Percentiles rank a stretch among this genome's conserved stretches.
These are phyloP conservation scores for Eleginops maclovinus DNA, from an alignment of 2,113 vertebrate genomes.

Conservation along the genomic window DNA sequence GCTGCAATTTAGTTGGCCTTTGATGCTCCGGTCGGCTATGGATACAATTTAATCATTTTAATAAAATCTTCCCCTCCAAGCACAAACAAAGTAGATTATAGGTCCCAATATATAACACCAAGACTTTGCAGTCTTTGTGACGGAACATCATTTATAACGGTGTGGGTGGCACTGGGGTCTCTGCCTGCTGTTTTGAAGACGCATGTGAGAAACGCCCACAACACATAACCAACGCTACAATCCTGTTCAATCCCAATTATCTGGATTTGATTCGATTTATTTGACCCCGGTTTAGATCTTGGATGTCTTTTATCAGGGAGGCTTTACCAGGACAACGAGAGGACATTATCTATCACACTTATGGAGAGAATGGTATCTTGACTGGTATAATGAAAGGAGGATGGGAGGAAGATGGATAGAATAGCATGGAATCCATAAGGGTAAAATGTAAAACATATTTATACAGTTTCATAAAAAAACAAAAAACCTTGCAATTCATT, in stretches of 20 bases:
- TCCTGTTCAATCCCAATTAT: neutral
- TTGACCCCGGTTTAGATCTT: neutral
- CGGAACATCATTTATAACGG: slow-evolving; percentile 56
- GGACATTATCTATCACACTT: neutral
- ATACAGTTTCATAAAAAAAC: neutral
- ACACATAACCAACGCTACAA: neutral
- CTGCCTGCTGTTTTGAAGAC: slow-evolving; percentile 4
- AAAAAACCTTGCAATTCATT: neutral
- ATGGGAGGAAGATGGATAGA: neutral
- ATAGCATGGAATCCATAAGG: neutral
- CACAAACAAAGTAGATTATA: slow-evolving; percentile 80
- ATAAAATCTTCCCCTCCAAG: slow-evolving; percentile 75
- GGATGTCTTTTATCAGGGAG: neutral
- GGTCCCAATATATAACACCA: slow-evolving; percentile 61
- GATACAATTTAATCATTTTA: slow-evolving; percentile 84
- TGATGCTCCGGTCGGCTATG: slow-evolving; percentile 85
- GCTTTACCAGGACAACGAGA: neutral
- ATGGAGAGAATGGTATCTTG: neutral
- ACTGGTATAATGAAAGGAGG: neutral
- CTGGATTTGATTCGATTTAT: slow-evolving; percentile 20
- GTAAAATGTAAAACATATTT: slow-evolving; percentile 7
- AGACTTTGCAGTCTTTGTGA: slow-evolving; percentile 60
- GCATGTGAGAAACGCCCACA: neutral
- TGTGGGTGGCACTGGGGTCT: slow-evolving; percentile 46
- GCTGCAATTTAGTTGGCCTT: slow-evolving; percentile 83